Percentiles rank a stretch among this genome's conserved stretches.
phyloP scores from a whole-genome alignment of 2,113 vertebrate species.

The Tachysurus vachellii region DNA sequence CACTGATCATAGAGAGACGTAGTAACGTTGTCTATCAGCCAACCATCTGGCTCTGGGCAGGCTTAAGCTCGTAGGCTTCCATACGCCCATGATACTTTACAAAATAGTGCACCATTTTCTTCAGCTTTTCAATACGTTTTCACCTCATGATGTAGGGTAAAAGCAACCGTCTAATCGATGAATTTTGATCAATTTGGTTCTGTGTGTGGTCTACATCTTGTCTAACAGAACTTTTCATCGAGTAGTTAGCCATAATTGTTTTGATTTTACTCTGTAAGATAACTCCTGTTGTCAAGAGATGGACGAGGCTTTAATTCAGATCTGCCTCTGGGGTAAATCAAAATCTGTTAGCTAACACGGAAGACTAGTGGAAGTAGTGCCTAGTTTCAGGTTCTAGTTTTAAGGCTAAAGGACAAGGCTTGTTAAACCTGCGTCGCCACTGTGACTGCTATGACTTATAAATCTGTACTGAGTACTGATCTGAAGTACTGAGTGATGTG shows the following conservation, averaged over 20 bases:
- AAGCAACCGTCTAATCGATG: neutral
- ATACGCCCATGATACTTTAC: neutral
- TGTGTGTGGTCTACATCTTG: neutral
- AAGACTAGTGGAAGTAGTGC: neutral
- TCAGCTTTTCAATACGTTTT: neutral
- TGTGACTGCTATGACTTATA: no score
- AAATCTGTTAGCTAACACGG: neutral
- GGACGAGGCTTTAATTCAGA: neutral
- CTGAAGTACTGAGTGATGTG: no score
- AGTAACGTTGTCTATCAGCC: conserved; percentile 51
- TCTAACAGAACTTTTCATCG: neutral
- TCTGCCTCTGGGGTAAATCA: neutral
- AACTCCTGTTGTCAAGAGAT: neutral
- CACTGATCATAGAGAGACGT: conserved; percentile 47
- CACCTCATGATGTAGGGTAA: neutral
- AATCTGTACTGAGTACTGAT: no score
- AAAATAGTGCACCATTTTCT: neutral
- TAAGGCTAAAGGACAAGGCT: neutral
- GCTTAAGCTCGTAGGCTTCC: conserved; percentile 30
- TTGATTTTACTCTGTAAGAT: neutral
- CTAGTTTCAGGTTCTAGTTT: neutral
- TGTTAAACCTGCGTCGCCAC: neutral
- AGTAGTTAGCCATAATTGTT: neutral
- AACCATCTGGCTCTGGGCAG: conserved; percentile 35
- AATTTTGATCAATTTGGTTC: no score